phyloP scores from a whole-genome alignment of 53 echinoderm and acorn worm species.

The Stichopus horrens region DNA sequence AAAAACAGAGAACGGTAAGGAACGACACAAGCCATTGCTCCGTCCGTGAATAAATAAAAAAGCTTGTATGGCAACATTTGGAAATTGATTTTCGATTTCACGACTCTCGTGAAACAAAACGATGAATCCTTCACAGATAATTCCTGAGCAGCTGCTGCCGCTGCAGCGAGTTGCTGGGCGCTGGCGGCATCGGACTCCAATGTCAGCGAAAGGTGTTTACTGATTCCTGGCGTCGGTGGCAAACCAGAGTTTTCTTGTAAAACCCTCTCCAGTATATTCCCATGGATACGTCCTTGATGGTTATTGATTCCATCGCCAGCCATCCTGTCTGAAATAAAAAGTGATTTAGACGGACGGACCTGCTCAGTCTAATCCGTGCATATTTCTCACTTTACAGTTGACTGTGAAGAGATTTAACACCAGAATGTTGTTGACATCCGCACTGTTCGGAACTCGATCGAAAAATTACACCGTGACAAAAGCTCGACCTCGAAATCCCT shows the following conservation, averaged over 20 bases:
- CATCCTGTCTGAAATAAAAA: neutral
- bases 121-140: too few relatives aligned
- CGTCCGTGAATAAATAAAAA: constrained; percentile 64
- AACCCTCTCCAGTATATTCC: constrained; percentile 26
- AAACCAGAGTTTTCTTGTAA: constrained; percentile 31
- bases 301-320: neutral
- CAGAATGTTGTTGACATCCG: too few relatives aligned
- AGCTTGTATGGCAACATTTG: constrained; percentile 64
- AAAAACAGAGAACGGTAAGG: constrained; percentile 70
- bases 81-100: constrained; percentile 50
- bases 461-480: too few relatives aligned
- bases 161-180: neutral
- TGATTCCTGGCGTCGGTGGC: constrained; percentile 30
- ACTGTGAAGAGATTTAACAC: too few relatives aligned
- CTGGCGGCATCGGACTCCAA: neutral
- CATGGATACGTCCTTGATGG: constrained; percentile 7
- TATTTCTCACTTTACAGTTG: neutral
- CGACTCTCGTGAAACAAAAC: constrained; percentile 16
- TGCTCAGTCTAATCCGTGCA: too few relatives aligned
- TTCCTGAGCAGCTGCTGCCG: neutral
- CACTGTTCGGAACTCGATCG: too few relatives aligned
- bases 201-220: constrained; percentile 28
- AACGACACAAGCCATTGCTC: constrained; percentile 60
- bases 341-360: neutral
- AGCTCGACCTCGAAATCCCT: too few relatives aligned